Evolutionary conservation across 2,797 vertebrate genomes (phyloP).

Genomic region (Strix occidentalis): DNA sequence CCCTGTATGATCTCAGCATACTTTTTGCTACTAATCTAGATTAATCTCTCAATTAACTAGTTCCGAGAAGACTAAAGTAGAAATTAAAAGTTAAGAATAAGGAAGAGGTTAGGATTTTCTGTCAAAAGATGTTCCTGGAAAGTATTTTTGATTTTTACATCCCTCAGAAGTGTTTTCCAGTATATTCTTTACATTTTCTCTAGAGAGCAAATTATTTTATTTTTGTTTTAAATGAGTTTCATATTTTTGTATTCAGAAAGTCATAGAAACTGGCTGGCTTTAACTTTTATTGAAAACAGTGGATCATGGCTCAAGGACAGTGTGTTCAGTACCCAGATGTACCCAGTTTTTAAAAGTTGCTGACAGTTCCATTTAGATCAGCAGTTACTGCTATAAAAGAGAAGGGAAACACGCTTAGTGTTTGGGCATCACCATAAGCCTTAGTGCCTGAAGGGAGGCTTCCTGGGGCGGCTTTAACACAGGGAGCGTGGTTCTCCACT

Average conservation of each 20-base stretch:
- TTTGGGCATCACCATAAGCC: neutral
- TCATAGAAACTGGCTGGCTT: neutral
- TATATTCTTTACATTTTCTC: neutral
- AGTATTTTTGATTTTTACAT: neutral
- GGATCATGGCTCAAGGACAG: neutral
- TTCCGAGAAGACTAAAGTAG: neutral
- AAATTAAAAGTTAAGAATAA: neutral
- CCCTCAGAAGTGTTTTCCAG: neutral
- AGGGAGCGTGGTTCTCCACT: neutral
- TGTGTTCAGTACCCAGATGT: neutral
- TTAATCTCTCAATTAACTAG: neutral
- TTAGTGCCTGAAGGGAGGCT: neutral
- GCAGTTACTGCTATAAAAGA: neutral
- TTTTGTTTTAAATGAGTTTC: too few relatives aligned
- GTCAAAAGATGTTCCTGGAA: neutral
- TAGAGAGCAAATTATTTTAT: neutral
- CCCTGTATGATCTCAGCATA: neutral
- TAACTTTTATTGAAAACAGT: neutral
- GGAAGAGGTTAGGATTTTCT: neutral
- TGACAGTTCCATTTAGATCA: neutral
- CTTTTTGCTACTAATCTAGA: neutral
- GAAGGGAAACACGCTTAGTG: neutral
- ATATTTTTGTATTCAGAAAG: neutral
- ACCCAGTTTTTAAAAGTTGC: neutral
- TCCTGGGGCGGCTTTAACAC: neutral